A percentile compares a stretch with the other conserved stretches of the same genome.
phyloP scores from a whole-genome alignment of 2,888 invertebrate genomes.

The Dynastes hyllus region DNA sequence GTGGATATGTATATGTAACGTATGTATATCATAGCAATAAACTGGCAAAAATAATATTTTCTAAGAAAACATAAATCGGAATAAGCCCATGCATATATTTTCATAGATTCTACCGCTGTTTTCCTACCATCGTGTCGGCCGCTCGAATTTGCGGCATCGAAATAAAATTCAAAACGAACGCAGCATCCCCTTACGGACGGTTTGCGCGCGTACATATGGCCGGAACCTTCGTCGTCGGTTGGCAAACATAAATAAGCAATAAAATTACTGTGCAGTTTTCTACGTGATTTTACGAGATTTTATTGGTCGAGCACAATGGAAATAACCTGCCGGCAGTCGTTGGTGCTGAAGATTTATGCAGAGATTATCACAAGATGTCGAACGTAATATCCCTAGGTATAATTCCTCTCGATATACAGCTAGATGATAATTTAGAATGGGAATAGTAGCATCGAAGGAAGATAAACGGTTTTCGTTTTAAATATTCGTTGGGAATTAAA shows the following conservation, averaged over 20 bases:
- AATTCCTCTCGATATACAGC: too few species aligned
- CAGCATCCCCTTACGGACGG: slow-evolving; percentile 21
- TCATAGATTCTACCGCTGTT: slow-evolving; percentile 40
- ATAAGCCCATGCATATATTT: slow-evolving; percentile 49
- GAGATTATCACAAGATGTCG: not conserved
- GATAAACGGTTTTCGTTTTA: too few species aligned
- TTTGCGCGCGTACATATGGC: not conserved
- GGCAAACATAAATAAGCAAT: slow-evolving; percentile 40
- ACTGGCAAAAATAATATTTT: slow-evolving; percentile 46
- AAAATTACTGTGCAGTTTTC: slow-evolving; percentile 39
- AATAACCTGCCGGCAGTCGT: not conserved
- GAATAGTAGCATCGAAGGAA: too few species aligned
- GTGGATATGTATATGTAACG: not conserved
- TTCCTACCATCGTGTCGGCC: not conserved
- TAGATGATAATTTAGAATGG: too few species aligned
- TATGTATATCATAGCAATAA: slow-evolving; percentile 32
- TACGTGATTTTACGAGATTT: slow-evolving; percentile 3
- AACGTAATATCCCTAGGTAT: too few species aligned
- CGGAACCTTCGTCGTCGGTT: slow-evolving; percentile 15
- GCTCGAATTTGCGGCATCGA: slow-evolving; percentile 36
- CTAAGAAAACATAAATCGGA: slow-evolving; percentile 57
- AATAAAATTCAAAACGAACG: slow-evolving; percentile 51
- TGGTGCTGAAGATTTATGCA: not conserved
- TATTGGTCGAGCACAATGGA: not conserved
- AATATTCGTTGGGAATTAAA: too few species aligned